Conservation (phyloP, 92 coral and sea anemone species). For the Pocillopora grandis region DNA sequence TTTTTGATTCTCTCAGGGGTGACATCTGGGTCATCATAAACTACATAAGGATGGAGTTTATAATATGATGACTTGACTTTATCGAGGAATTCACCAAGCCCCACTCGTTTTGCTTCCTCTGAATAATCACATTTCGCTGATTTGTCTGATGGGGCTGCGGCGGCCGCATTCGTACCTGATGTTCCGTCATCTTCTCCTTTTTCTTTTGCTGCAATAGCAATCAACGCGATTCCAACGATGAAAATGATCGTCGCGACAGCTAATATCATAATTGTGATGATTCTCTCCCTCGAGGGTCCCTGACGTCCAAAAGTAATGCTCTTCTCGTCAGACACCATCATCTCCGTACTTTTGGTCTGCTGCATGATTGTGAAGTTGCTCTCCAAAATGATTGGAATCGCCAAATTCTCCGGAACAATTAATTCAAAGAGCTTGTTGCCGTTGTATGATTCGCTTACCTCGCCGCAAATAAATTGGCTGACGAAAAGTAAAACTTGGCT, state of each 20-base stretch:
- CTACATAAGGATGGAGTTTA: constrained; percentile 57
- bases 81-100: constrained; percentile 60
- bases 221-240: constrained; percentile 67
- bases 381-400: too few relatives aligned
- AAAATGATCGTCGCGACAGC: constrained; percentile 46
- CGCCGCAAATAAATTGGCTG: too few relatives aligned
- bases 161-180: neutral
- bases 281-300: constrained; percentile 2
- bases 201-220: constrained; percentile 56
- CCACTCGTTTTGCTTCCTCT: constrained; percentile 68
- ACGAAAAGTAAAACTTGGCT: too few relatives aligned
- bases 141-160: neutral
- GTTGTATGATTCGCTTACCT: too few relatives aligned
- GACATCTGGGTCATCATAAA: constrained; percentile 49
- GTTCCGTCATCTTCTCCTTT: constrained; percentile 27
- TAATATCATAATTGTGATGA: constrained; percentile 6
- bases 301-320: neutral
- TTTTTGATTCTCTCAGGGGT: constrained; percentile 35
- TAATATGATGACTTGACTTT: constrained; percentile 59
- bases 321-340: neutral
- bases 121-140: constrained; percentile 57
- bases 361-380: neutral
- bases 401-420: too few relatives aligned
- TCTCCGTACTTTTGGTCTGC: neutral
- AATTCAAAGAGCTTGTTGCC: too few relatives aligned